Evolutionary conservation across 2,113 vertebrate genomes (phyloP).

Genomic region (Sander lucioperca): DNA sequence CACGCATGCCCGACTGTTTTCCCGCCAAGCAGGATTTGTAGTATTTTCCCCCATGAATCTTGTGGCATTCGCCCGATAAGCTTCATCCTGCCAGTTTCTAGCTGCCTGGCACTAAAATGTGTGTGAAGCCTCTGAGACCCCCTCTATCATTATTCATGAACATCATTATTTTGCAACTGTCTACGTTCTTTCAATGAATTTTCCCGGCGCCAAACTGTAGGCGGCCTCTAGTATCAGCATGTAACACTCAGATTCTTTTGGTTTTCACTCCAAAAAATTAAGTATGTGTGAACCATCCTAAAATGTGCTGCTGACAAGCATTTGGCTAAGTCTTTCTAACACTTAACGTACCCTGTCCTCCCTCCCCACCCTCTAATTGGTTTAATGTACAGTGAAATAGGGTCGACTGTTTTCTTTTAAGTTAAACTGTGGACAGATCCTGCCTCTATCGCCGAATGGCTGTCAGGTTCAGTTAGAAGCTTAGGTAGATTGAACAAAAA

Average conservation of each 20-base stretch:
- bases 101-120: conserved; percentile 68
- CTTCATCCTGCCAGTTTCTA: conserved; percentile 72
- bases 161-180: conserved; percentile 77
- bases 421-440: conserved; percentile 62
- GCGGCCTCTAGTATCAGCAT: conserved; percentile 61
- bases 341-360: conserved; percentile 11
- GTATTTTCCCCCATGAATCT: conserved; percentile 66
- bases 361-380: conserved; percentile 58
- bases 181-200: conserved; percentile 68
- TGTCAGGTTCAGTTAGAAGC: conserved; percentile 69
- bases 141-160: conserved; percentile 76
- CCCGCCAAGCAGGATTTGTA: conserved; percentile 71
- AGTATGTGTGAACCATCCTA: conserved; percentile 42
- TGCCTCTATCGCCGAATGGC: conserved; percentile 47
- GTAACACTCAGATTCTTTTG: conserved; percentile 54
- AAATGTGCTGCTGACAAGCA: conserved; percentile 54
- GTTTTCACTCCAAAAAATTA: conserved; percentile 50
- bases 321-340: conserved; percentile 58
- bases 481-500: conserved; percentile 73
- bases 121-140: conserved; percentile 70
- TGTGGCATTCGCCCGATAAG: conserved; percentile 75
- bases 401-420: conserved; percentile 64
- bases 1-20: conserved; percentile 54
- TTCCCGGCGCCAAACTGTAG: conserved; percentile 56
- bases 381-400: conserved; percentile 80